A percentile compares a stretch with the other conserved stretches of the same genome.
Evolutionary conservation across 2,113 vertebrate genomes (phyloP).

Genomic region (Axis porcinus): DNA sequence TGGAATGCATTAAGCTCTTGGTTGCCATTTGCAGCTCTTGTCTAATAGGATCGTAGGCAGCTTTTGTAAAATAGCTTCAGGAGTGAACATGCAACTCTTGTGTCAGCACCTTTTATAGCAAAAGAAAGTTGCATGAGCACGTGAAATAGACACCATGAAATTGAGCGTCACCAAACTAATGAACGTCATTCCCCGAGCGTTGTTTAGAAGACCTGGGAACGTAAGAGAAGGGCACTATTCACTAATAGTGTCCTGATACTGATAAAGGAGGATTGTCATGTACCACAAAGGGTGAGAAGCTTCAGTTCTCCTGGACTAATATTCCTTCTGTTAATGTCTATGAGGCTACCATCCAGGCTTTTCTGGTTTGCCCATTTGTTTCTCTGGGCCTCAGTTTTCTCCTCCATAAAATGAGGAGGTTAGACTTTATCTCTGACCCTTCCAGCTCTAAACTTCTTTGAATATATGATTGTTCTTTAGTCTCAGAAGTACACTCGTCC

Average conservation of each 20-base stretch:
- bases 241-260: neutral
- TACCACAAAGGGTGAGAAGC: neutral
- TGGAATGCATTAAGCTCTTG: neutral
- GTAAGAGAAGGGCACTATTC: neutral
- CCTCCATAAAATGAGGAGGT: neutral
- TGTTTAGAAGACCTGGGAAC: neutral
- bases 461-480: slow-evolving; percentile 33
- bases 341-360: neutral
- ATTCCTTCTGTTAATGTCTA: neutral
- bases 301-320: neutral
- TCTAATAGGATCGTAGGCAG: neutral
- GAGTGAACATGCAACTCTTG: neutral
- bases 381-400: neutral
- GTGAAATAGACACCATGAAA: neutral
- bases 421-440: neutral
- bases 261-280: neutral
- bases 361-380: neutral
- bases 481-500: slow-evolving; percentile 4
- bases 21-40: neutral
- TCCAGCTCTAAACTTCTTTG: neutral
- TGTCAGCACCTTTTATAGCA: neutral
- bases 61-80: slow-evolving; percentile 12
- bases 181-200: neutral
- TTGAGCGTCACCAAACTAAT: neutral
- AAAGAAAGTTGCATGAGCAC: neutral